Conservation (phyloP, 2,113 vertebrate species). For the Synodontis membranacea region DNA sequence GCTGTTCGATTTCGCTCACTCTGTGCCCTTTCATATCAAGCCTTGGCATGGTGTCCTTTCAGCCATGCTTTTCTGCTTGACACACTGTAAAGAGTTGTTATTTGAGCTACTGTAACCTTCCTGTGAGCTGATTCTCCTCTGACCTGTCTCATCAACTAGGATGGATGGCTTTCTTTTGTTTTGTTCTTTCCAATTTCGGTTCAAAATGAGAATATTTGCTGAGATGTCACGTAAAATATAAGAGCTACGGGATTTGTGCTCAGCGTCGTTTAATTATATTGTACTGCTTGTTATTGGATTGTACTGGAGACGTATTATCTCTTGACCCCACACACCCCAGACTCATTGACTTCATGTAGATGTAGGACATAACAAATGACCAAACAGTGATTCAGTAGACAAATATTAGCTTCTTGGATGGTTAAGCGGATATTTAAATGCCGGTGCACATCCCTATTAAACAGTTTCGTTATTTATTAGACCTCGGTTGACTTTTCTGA, state of each 20-base stretch:
- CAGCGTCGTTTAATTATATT: not conserved
- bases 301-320: too few relatives aligned
- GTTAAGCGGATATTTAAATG: not conserved
- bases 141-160: not conserved
- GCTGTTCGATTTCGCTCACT: not conserved
- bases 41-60: not conserved
- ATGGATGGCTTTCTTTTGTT: not conserved
- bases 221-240: not conserved
- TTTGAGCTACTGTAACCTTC: not conserved
- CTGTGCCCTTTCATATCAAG: not conserved
- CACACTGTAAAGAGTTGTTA: not conserved
- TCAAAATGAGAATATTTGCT: not conserved
- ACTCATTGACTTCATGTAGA: not conserved
- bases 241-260: not conserved
- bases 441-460: not conserved
- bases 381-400: not conserved
- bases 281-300: not conserved
- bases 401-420: not conserved
- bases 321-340: not conserved
- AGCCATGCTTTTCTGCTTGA: not conserved
- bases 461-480: not conserved
- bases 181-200: not conserved
- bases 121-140: not conserved
- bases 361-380: not conserved
- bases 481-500: not conserved